phyloP scores from a whole-genome alignment of 1,140 invertebrate genomes.

The Drosophila burlai region DNA sequence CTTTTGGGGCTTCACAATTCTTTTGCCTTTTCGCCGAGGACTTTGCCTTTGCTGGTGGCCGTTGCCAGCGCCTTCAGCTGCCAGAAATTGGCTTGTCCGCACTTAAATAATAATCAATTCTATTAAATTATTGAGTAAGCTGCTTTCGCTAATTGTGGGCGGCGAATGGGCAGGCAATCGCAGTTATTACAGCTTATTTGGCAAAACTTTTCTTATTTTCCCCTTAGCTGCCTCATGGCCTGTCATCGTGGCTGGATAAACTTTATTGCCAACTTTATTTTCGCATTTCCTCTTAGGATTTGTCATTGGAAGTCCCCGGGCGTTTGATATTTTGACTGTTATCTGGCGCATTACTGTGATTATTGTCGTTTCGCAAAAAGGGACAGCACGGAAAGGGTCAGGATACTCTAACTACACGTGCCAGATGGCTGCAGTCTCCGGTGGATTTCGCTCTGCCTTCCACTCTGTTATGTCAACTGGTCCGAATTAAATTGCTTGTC shows the following conservation, averaged over 20 bases:
- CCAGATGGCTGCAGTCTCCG: constrained; percentile 39
- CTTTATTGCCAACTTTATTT: constrained; percentile 69
- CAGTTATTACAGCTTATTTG: constrained; percentile 62
- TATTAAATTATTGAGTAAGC: constrained; percentile 78
- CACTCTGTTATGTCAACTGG: constrained; percentile 20
- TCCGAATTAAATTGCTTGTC: constrained; percentile 53
- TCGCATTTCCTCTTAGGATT: constrained; percentile 48
- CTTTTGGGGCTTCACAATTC: constrained; percentile 40
- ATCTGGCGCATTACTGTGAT: constrained; percentile 62
- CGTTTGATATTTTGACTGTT: constrained; percentile 65
- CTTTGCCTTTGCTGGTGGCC: constrained; percentile 2
- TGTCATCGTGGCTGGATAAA: constrained; percentile 57
- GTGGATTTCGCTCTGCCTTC: constrained; percentile 16
- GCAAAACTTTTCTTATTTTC: constrained; percentile 72
- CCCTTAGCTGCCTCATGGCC: constrained; percentile 39
- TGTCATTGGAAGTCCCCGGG: constrained; percentile 33
- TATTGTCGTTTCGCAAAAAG: constrained; percentile 49
- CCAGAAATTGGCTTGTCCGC: constrained; percentile 66
- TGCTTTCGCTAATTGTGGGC: constrained; percentile 72
- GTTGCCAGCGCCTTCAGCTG: constrained; percentile 10
- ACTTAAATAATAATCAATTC: constrained; percentile 84
- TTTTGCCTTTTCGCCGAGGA: constrained; percentile 17
- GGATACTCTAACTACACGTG: constrained; percentile 43
- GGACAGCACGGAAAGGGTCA: constrained; percentile 6
- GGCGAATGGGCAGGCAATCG: constrained; percentile 13